Conservation (phyloP, 2,888 invertebrate species). For the Oithona nana region DNA sequence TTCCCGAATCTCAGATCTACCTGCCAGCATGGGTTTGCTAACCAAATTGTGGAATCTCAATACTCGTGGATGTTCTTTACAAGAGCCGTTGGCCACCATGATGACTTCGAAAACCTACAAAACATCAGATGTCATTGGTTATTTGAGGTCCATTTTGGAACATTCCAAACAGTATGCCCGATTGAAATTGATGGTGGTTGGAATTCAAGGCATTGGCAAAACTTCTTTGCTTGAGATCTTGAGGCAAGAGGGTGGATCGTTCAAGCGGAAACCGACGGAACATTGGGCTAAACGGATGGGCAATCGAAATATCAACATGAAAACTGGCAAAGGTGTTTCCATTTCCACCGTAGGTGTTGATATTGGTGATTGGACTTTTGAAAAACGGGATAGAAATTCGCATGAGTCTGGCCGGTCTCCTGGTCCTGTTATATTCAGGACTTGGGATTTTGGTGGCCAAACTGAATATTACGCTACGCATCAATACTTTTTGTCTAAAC, state of each 20-base stretch:
- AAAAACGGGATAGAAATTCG: conserved; percentile 50
- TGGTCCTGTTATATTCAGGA: conserved; percentile 71
- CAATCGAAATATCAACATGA: conserved; percentile 56
- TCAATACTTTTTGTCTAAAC: conserved; percentile 79
- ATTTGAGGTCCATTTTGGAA: conserved; percentile 59
- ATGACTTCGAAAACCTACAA: conserved; percentile 78
- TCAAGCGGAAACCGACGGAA: conserved; percentile 46
- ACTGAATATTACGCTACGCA: conserved; percentile 95
- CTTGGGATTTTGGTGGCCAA: conserved; percentile 99
- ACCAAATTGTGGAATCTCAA: conserved; percentile 79
- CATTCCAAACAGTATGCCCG: conserved; percentile 81
- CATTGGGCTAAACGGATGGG: conserved; percentile 93
- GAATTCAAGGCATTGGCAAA: conserved; percentile 63
- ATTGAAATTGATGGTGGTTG: conserved; percentile 91
- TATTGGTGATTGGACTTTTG: conserved; percentile 84
- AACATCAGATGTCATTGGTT: conserved; percentile 79
- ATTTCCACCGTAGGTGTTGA: conserved; percentile 95
- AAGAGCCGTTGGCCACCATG: conserved; percentile 74
- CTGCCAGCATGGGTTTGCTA: conserved; percentile 82
- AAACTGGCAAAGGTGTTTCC: conserved; percentile 52
- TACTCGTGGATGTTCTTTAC: conserved; percentile 65
- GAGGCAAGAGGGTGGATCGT: conserved; percentile 60
- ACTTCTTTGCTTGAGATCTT: conserved; percentile 76
- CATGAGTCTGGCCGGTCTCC: conserved; percentile 42
- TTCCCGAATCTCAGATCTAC: conserved; percentile 60